These are phyloP conservation scores for Tubulanus polymorphus DNA, from an alignment of 2,888 invertebrate genomes.

Conservation along the genomic window DNA sequence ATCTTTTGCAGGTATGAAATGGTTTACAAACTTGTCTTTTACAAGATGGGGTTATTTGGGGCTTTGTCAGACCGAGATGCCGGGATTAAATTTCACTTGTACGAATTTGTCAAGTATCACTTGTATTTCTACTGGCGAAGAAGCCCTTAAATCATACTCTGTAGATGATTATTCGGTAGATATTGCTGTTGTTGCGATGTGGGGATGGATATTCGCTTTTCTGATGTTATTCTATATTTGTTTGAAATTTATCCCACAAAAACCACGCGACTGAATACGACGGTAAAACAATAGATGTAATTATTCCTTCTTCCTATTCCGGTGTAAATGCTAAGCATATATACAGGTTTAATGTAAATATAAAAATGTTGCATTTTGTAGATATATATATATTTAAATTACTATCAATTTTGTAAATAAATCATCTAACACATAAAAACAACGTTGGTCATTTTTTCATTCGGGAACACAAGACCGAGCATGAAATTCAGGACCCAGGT, in stretches of 20 bases:
- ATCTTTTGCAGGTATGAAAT: constrained; percentile 29
- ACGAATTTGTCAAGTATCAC: constrained; percentile 9
- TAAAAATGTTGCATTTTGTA: no score
- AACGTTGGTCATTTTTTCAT: no score
- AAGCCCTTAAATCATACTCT: constrained; percentile 31
- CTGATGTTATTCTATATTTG: constrained; percentile 28
- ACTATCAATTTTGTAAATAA: no score
- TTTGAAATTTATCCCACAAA: constrained; percentile 33
- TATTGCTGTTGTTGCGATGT: constrained; percentile 26
- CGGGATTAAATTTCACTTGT: constrained; percentile 32
- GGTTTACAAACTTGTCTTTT: constrained; percentile 38
- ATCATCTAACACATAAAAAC: no score
- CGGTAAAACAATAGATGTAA: no score
- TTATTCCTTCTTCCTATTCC: no score
- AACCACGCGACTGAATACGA: constrained; percentile 41
- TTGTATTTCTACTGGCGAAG: constrained; percentile 29
- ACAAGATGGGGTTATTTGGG: constrained; percentile 41
- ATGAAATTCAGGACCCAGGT: no score
- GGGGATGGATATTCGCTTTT: constrained; percentile 27
- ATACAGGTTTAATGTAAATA: no score
- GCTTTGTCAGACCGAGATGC: constrained; percentile 30
- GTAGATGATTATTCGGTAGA: constrained; percentile 27
- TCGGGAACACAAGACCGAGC: no score
- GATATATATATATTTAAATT: no score
- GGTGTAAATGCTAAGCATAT: no score